Base-by-base conservation (phyloP, 2,113 vertebrate species). In the Promerops cafer region DNA sequence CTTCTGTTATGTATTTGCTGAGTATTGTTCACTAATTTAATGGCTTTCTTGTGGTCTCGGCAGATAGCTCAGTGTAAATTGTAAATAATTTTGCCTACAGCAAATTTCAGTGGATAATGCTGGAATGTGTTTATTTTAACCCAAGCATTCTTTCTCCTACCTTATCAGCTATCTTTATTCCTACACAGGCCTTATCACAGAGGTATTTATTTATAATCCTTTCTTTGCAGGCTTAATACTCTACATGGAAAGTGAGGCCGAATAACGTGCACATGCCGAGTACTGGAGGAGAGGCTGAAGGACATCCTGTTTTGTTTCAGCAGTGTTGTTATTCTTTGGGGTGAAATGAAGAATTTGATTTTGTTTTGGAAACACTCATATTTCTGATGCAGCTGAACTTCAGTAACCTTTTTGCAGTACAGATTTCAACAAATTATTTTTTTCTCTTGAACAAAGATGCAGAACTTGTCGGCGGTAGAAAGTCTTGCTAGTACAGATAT, bases 151-250 rank as follows among this genome's bases (percentile, higher is more conserved):
- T 66, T 95, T 94, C 75, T 78, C 39, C 71, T 79, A 5, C 83
- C 44, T 86, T 91, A 96, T 93, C 92, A 52, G 59, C 65, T 74
- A 21, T 81, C 68, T 81, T 87, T 81, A 71, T 90, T 82, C 40
- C 87, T 64, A 27, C 42, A 9, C 57, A 74, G 74, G 40, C 47
- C 45, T 94, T 96, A 96, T 94, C 93, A 71, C 79, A 85, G 61
- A 82, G 65, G 40, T 87, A 90, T 94, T 96, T 96, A 94, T 93
- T 95, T 95, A 54, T n/a, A 75, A 81, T 92, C 83, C 85, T 96
- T 93, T 86, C 78, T 88, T 95, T 94, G 31, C 92, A 96, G 97
- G 81, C 76, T 71, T 77, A 45, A 82, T 90, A 45, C 20, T 80
- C 63, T 27, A 16, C 50, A 35, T 70, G 52, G 65, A 96, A 90